Percentiles rank a stretch among this genome's conserved stretches.
phyloP scores from a whole-genome alignment of 2,888 invertebrate genomes.

The Baccha elongata region DNA sequence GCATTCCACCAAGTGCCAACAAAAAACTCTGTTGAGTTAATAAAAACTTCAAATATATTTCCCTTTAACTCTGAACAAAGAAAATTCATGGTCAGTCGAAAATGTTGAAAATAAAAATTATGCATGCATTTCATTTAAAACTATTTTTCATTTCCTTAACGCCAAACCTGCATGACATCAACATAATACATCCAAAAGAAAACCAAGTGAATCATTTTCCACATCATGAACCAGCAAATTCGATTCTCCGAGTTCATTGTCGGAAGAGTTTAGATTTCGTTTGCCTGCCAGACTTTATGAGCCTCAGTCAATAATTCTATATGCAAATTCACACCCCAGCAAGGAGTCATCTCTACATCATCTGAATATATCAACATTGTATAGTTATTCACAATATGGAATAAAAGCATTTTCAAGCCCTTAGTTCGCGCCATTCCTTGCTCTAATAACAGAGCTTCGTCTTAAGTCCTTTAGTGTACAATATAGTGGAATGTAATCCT shows the following conservation, averaged over 20 bases:
- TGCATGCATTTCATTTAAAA: not conserved
- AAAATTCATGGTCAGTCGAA: too few relatives aligned
- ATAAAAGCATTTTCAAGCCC: constrained; percentile 48
- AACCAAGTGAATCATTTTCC: constrained; percentile 52
- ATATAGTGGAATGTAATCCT: constrained; percentile 46
- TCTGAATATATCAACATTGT: not conserved
- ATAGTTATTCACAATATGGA: constrained; percentile 36
- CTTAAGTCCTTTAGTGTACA: not conserved
- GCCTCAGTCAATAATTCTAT: constrained; percentile 42
- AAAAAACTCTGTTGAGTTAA: too few relatives aligned
- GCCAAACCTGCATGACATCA: constrained; percentile 26
- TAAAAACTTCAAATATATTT: too few relatives aligned
- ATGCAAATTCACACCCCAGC: constrained; percentile 37
- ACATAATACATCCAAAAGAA: constrained; percentile 36
- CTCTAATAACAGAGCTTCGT: not conserved
- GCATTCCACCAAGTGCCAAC: too few relatives aligned
- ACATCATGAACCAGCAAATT: constrained; percentile 50
- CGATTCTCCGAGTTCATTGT: constrained; percentile 50
- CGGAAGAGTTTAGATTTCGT: constrained; percentile 24
- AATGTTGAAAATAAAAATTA: too few relatives aligned
- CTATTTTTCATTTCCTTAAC: not conserved
- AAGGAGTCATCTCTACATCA: not conserved
- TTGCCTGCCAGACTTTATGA: constrained; percentile 3
- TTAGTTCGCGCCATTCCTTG: not conserved
- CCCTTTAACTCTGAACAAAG: too few relatives aligned